phyloP scores from a whole-genome alignment of 2,797 vertebrate species.

The Mus caroli region DNA sequence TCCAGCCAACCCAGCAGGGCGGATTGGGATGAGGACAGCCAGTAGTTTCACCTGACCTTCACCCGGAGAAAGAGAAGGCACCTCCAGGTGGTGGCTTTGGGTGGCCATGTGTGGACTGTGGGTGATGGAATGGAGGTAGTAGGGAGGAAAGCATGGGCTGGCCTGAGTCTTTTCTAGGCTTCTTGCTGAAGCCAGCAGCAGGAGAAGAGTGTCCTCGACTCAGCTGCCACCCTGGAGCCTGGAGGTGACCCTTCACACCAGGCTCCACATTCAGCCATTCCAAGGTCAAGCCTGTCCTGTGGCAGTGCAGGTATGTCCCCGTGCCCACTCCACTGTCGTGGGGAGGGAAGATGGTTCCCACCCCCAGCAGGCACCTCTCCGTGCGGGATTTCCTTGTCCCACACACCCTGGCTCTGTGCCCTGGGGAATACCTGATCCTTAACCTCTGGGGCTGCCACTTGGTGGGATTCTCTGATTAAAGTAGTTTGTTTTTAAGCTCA shows the following conservation, averaged over 20 bases:
- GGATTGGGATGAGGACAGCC: background rate
- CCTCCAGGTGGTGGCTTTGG: background rate
- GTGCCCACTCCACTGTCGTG: background rate
- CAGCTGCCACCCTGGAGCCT: background rate
- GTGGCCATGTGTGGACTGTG: background rate
- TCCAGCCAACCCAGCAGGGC: background rate
- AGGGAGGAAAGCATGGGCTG: background rate
- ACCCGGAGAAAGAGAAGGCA: background rate
- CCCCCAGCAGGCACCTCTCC: too few species aligned
- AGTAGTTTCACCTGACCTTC: background rate
- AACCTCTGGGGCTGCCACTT: background rate
- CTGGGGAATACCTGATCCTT: background rate
- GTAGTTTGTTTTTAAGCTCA: background rate
- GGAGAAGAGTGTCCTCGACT: background rate
- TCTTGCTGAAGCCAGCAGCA: background rate
- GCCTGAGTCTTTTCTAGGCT: background rate
- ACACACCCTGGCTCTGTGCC: background rate
- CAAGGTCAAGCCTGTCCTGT: background rate
- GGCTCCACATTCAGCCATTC: background rate
- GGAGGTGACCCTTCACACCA: background rate
- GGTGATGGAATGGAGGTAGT: background rate
- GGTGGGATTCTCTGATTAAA: background rate
- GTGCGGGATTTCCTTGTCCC: too few species aligned
- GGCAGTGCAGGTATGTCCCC: background rate
- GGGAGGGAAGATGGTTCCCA: too few species aligned